phyloP scores from a whole-genome alignment of 2,797 vertebrate species.

The Rousettus madagascariensis region DNA sequence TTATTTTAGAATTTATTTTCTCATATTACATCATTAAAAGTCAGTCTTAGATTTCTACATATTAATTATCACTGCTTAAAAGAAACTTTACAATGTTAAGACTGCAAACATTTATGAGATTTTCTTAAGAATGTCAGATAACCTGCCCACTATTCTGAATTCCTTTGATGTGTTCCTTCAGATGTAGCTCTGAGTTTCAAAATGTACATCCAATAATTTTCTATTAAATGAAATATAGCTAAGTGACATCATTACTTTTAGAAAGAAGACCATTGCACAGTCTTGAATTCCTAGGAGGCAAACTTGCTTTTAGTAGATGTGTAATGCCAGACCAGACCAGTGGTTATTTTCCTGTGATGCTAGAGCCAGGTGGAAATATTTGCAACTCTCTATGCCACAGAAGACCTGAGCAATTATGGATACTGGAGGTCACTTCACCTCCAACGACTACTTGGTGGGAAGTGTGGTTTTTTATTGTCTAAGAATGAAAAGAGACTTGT shows the following conservation, averaged over 20 bases:
- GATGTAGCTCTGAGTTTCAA: slow-evolving; percentile 70
- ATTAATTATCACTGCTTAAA: slow-evolving; percentile 71
- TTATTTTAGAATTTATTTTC: slow-evolving; percentile 50
- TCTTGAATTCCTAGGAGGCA: slow-evolving; percentile 32
- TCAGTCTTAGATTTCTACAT: slow-evolving; percentile 77
- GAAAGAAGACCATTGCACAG: slow-evolving; percentile 45
- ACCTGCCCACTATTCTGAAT: slow-evolving; percentile 65
- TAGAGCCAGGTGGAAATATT: slow-evolving; percentile 32
- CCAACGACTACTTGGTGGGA: not conserved
- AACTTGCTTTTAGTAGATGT: not conserved
- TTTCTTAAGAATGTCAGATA: slow-evolving; percentile 72
- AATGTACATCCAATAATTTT: slow-evolving; percentile 49
- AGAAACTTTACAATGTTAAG: slow-evolving; percentile 74
- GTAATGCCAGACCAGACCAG: not conserved
- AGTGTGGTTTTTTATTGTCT: not conserved
- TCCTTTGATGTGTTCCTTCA: slow-evolving; percentile 70
- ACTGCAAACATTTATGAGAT: slow-evolving; percentile 68
- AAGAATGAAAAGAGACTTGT: not conserved
- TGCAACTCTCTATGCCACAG: not conserved
- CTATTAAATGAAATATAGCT: slow-evolving; percentile 62
- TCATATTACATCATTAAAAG: slow-evolving; percentile 73
- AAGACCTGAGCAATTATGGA: not conserved
- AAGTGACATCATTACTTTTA: slow-evolving; percentile 35
- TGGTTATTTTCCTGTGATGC: not conserved
- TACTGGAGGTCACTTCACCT: not conserved